Evolutionary conservation across 1,140 invertebrate genomes (phyloP).

Genomic region (Atta cephalotes): DNA sequence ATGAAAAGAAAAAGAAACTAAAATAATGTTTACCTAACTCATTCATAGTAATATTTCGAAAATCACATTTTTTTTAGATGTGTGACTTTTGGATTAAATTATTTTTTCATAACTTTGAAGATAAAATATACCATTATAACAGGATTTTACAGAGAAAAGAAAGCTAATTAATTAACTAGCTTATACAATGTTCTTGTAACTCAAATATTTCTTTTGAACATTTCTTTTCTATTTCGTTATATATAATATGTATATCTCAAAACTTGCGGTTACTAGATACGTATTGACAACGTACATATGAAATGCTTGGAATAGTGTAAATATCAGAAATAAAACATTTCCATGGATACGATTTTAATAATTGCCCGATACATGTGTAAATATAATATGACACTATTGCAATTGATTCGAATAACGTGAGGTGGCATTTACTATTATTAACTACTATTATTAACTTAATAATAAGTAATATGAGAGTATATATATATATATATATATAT

Average conservation of each 20-base stretch:
- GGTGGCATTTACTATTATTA: neutral
- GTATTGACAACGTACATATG: neutral
- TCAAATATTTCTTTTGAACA: neutral
- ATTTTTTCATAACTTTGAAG: neutral
- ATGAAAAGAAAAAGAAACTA: no score
- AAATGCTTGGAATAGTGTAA: neutral
- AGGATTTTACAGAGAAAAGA: neutral
- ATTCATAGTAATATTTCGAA: no score
- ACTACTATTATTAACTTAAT: neutral
- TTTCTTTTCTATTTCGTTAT: neutral
- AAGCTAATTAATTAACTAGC: neutral
- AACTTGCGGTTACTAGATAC: neutral
- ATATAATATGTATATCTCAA: neutral
- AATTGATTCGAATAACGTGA: neutral
- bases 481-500: no score
- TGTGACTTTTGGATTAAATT: no score
- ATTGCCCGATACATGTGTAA: neutral
- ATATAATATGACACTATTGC: constrained; percentile 11
- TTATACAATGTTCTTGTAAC: neutral
- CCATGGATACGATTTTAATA: constrained; percentile 3
- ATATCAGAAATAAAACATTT: neutral
- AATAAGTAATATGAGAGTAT: neutral
- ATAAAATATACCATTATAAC: neutral
- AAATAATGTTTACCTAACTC: no score
- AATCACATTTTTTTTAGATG: no score